These are phyloP conservation scores for Gymnodraco acuticeps DNA, from an alignment of 2,797 vertebrate genomes.

Conservation along the genomic window DNA sequence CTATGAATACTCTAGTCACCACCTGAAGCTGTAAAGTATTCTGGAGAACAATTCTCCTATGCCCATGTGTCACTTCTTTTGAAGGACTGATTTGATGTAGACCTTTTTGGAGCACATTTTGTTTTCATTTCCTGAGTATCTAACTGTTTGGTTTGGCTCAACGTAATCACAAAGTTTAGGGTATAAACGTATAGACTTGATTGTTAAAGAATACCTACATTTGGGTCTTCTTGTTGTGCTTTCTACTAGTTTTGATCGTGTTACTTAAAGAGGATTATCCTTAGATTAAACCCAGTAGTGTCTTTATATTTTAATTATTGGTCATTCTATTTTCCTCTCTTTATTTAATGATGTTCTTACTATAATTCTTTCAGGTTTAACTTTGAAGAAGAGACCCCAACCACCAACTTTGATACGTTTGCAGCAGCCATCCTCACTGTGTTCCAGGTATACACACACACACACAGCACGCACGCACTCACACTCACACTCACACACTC, in stretches of 20 bases:
- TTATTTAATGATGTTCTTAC: conserved; percentile 9
- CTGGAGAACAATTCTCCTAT: neutral
- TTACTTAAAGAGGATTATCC: no score
- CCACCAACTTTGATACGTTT: conserved; percentile 97
- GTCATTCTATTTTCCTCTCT: neutral
- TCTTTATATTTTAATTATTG: neutral
- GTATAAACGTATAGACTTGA: no score
- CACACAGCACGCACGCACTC: neutral
- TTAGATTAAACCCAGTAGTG: conserved; percentile 3
- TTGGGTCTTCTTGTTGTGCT: no score
- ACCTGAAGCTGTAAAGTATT: conserved; percentile 20
- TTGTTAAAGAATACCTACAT: no score
- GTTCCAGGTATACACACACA: conserved; percentile 88
- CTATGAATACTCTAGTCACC: conserved; percentile 1
- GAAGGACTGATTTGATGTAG: conserved; percentile 17
- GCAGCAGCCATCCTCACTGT: conserved; percentile 97
- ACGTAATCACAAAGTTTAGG: no score
- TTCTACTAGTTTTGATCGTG: no score
- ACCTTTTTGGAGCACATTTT: neutral
- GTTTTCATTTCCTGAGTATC: no score
- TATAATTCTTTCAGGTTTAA: conserved; percentile 89
- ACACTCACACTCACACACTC: conserved; percentile 3
- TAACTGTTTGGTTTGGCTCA: no score
- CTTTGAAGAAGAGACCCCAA: conserved; percentile 94
- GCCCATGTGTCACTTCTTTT: conserved; percentile 34